Evolutionary conservation across 2,888 invertebrate species (phyloP), one percentile per base, ranked within the genome.

Genomic region (Hirtodrosophila confusa): DNA sequence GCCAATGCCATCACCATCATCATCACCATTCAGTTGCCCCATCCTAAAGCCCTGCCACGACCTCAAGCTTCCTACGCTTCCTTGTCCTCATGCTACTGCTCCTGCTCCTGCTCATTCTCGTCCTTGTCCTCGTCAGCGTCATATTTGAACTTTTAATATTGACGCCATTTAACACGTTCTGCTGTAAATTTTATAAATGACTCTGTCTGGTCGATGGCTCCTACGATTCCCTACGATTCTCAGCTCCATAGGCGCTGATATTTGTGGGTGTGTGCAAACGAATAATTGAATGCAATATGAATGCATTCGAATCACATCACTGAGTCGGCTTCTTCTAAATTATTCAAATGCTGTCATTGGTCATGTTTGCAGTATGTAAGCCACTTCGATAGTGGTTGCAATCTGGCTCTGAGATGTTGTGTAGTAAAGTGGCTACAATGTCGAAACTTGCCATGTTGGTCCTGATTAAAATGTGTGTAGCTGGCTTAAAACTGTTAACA

Each of bases 141-240:
- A 87, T 83, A 87, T 87, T 83, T 87, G 88, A 85, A 87, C 86
- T 83, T 87, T 83, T 85, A 87, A 87, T 83, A 83, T 83, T 83
- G 82, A 85, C 82, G 88, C 82, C 82, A 85, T 87, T 82, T 82
- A 82, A 82, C 82, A 86, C 82, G 82, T 82, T 87, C 82, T 73
- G 74, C 67, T 87, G 62, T 69, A 82, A 87, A 83, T 83, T 85
- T 83, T 87, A 87, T 83, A 83, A 83, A 87, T 83, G 82, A 87
- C 82, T 85, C 62, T 86, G 80, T 86, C 87, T 80, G 71, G 29
- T 44, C 37, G 12, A 8, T 11, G 33, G 29, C 11, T 39, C 9
- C 31, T 39, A 10, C 47, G 57, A 29, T 41, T 29, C 41, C 50
- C 9, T 0, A 27, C 6, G 3, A n/a, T 43, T 37, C 10, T 35